Evolutionary conservation across 2,888 invertebrate genomes (phyloP).

Genomic region (Mesorhabditis spiculigera): DNA sequence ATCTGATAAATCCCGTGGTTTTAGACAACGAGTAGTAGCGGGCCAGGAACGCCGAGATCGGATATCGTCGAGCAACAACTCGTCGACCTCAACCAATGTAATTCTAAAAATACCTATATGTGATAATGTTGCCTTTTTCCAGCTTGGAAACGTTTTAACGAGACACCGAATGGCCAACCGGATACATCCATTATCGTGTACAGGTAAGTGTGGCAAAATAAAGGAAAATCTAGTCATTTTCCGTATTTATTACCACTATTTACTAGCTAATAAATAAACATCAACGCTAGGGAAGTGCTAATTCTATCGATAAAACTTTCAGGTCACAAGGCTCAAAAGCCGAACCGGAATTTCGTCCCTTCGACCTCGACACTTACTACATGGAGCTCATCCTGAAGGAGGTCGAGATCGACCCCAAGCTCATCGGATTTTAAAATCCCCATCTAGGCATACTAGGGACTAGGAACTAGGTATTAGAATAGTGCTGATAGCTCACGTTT

Average conservation of each 20-base stretch:
- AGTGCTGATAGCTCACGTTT: too few species aligned
- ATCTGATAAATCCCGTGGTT: not conserved
- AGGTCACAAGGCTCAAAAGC: not conserved
- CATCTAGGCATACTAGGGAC: too few species aligned
- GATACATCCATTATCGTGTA: not conserved
- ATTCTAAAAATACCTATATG: not conserved
- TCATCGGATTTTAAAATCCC: not conserved
- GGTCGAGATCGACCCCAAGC: not conserved
- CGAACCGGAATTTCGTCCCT: not conserved
- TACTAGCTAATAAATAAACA: too few species aligned
- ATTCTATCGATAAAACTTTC: not conserved
- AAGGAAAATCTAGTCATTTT: too few species aligned
- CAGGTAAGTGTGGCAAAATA: not conserved
- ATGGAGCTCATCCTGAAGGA: not conserved
- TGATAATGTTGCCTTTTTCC: not conserved
- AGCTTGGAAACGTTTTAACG: constrained; percentile 2
- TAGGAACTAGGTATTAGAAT: too few species aligned
- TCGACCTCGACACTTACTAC: not conserved
- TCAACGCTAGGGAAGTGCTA: too few species aligned
- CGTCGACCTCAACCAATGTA: not conserved
- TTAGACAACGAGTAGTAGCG: constrained; percentile 4
- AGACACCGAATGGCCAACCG: not conserved
- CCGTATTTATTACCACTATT: too few species aligned
- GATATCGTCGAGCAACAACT: not conserved
- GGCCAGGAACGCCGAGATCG: not conserved